Base-by-base conservation (phyloP, 2,113 vertebrate species). In the Himantopus leucocephalus region DNA sequence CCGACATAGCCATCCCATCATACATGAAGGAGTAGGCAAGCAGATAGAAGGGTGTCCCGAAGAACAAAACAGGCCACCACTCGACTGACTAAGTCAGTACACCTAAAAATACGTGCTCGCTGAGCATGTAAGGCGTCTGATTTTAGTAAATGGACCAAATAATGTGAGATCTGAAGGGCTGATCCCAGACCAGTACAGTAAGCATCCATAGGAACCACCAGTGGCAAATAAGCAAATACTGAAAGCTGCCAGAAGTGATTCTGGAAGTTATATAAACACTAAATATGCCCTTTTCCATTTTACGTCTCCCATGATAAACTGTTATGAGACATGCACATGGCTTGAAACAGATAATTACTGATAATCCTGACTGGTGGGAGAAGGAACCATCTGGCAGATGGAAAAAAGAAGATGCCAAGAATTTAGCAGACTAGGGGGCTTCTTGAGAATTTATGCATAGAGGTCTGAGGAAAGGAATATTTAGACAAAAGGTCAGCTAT, bases 361-460 rank as follows among this genome's bases (percentile, higher is more conserved):
- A 94, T 97, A 95, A 92, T 92, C 76, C 85, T 84, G 86, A 90
- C 92, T 95, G 39, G 94, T 96, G 90, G 85, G 85, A 94, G 88
- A 89, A 96, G 82, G 64, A 91, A 68, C 91, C 95, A 95, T 95
- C 91, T 96, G 96, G 75, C 91, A 96, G 86, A 84, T 81, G 64
- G 76, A 94, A 95, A 95, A 32, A 91, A 75, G 82, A 85, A 86
- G 68, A 68, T 81, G 91, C 80, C 79, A 96, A 95, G 85, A 94
- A 91, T 87, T 95, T 53, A 84, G 59, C 76, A 84, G 56, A 88
- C 59, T 22, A 24, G 48, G 59, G 48, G 78, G n/a, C 68, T 85
- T 81, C 37, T 47, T 75, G 53, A 2, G 4, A 96, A 94, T 94
- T 95, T 88, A 92, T 89, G 79, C 80, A 78, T 5, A 78, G 68